These are phyloP conservation scores for Merodon equestris DNA, from an alignment of 2,888 invertebrate species.

Conservation along the genomic window DNA sequence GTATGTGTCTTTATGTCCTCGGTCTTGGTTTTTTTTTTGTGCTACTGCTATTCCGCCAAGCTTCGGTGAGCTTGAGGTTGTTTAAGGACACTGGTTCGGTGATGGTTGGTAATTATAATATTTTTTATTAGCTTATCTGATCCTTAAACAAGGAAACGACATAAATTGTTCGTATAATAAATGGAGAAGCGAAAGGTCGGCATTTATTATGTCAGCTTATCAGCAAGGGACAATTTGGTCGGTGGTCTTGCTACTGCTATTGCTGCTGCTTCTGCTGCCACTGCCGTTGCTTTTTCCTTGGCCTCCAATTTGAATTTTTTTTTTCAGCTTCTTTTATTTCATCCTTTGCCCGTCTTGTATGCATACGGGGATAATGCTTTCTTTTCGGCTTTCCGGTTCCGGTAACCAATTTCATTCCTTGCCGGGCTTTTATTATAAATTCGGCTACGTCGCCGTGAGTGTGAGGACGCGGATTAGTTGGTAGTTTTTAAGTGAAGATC, in stretches of 20 bases:
- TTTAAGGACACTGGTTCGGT: conserved; percentile 54
- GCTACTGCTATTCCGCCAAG: background rate
- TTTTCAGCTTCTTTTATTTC: background rate
- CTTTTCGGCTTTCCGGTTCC: conserved; percentile 23
- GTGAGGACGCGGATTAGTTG: background rate
- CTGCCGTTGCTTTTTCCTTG: conserved; percentile 31
- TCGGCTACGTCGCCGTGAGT: conserved; percentile 10
- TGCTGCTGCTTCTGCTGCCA: conserved; percentile 11
- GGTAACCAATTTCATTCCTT: conserved; percentile 1
- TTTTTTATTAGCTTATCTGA: conserved; percentile 79
- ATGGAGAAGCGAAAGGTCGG: conserved; percentile 79
- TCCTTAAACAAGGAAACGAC: conserved; percentile 76
- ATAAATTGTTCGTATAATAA: conserved; percentile 78
- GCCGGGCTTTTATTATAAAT: conserved; percentile 4
- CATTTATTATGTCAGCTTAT: conserved; percentile 79
- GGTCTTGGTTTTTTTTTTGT: conserved; percentile 30
- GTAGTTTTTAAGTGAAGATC: conserved; percentile 18
- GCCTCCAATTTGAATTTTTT: conserved; percentile 28
- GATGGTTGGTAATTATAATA: conserved; percentile 77
- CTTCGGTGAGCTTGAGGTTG: conserved; percentile 3
- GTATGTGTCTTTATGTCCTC: background rate
- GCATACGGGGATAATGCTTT: conserved; percentile 47
- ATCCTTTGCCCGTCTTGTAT: conserved; percentile 4
- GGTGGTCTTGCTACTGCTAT: conserved; percentile 17
- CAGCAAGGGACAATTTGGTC: conserved; percentile 77